Base-by-base conservation (phyloP, 2,888 invertebrate genomes). In the Acanthacorydalis orientalis region DNA sequence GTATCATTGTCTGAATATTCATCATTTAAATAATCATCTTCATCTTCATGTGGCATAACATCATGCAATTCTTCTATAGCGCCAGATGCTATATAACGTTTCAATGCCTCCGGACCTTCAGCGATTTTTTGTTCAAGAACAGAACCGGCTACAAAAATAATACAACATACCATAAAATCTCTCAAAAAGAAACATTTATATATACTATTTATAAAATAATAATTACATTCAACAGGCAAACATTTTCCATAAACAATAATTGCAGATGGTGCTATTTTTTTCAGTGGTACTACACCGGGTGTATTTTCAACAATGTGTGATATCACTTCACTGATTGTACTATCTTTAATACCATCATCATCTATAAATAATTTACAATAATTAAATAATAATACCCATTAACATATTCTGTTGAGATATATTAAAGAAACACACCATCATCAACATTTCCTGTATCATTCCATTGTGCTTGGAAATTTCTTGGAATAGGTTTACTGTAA, bases 381-480 rank as follows among this genome's bases (percentile, higher is more conserved):
- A n/a, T 15, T 41, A 12, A 14, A 12, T 37, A 37, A n/a, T 7
- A 37, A 12, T 14, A 35, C 11, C 4, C 2, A 6, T 12, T 12
- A 12, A 12, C 10, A 37, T 37, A 9, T 37, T 37, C 10, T 12
- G 10, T 37, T 37, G 7, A 37, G 7, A 37, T 7, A 14, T 37
- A 12, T 37, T 37, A 12, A 37, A 37, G 6, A 37, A 37, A 37
- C 37, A 37, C 37, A 42, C 31, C 15, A 15, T 65, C 61, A 49
- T 75, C 76, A 50, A 72, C 69, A 34, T 70, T 67, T 43, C 77
- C 72, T 47, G 82, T 80, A 61, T 86, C 85, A 58, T 88, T 89
- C 96, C 96, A 96, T 55, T 92, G 90, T n/a, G 88, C 89, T 68
- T 95, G 92, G 70, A 96, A 96, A 60, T 91, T 89, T 57, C 88